Conservation (phyloP, 2,797 vertebrate species). For the Melanitta fusca region DNA sequence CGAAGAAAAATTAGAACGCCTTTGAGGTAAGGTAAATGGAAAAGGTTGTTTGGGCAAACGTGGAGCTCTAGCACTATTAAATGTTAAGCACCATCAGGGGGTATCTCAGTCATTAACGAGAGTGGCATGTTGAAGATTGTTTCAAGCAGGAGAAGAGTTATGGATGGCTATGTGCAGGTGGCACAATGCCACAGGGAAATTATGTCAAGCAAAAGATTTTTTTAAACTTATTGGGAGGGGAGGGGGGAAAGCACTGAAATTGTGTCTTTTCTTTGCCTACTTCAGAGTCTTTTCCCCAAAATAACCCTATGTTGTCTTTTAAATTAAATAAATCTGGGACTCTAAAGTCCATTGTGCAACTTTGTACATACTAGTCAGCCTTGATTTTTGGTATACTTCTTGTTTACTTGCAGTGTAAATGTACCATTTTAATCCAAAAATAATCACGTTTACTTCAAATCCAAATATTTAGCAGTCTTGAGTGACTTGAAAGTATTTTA, state of each 20-base stretch:
- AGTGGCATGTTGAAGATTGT: constrained; percentile 84
- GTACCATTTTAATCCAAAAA: background rate
- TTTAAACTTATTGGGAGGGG: constrained; percentile 62
- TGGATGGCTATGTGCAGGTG: constrained; percentile 76
- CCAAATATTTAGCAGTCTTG: background rate
- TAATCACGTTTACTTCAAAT: background rate
- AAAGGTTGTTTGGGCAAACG: constrained; percentile 93
- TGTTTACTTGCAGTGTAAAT: background rate
- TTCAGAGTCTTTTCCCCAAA: background rate
- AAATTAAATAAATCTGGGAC: background rate
- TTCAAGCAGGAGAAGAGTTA: constrained; percentile 83
- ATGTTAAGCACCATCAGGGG: constrained; percentile 93
- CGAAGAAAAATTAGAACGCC: constrained; percentile 96
- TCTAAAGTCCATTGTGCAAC: background rate
- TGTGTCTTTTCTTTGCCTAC: background rate
- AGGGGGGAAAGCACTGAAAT: constrained; percentile 31
- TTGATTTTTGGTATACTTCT: background rate
- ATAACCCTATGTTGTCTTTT: background rate
- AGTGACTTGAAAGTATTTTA: constrained; percentile 48
- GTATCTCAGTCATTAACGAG: constrained; percentile 90
- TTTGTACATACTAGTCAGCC: background rate
- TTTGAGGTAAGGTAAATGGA: constrained; percentile 96
- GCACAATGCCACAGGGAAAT: constrained; percentile 80
- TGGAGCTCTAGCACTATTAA: constrained; percentile 88
- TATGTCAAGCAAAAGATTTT: constrained; percentile 79